Evolutionary conservation across 2,888 invertebrate genomes (phyloP).

Genomic region (Cylloceria caligata): DNA sequence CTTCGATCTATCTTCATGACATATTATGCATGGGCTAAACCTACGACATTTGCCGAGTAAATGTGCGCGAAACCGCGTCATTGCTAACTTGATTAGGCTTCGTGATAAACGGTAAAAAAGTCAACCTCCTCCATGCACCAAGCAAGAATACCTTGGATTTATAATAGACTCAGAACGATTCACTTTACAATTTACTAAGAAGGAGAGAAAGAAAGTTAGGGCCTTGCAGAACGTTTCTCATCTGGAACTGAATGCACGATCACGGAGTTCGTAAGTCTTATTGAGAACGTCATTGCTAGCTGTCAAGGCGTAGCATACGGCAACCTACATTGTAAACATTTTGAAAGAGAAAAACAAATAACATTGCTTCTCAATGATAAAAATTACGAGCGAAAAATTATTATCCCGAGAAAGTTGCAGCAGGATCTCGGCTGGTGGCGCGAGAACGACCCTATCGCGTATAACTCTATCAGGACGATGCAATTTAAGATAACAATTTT

Average conservation of each 20-base stretch:
- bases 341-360: conserved; percentile 40
- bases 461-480: conserved; percentile 34
- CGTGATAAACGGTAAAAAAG: conserved; percentile 47
- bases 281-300: conserved; percentile 26
- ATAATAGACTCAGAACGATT: conserved; percentile 34
- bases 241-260: conserved; percentile 27
- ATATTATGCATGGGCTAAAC: conserved; percentile 18
- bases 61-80: conserved; percentile 12
- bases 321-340: conserved; percentile 33
- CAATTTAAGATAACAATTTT: conserved; percentile 55
- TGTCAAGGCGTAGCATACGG: conserved; percentile 52
- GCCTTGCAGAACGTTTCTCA: neutral
- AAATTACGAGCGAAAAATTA: conserved; percentile 33
- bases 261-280: conserved; percentile 27
- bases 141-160: conserved; percentile 37
- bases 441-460: neutral
- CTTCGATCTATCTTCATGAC: conserved; percentile 33
- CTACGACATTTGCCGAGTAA: conserved; percentile 5
- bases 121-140: neutral
- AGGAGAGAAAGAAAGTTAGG: conserved; percentile 33
- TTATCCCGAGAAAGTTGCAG: neutral
- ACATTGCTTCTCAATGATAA: conserved; percentile 13
- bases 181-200: conserved; percentile 20
- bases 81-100: conserved; percentile 31
- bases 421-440: conserved; percentile 42